These are phyloP conservation scores for Falco berigora DNA, from an alignment of 2,797 vertebrate genomes.

Conservation along the genomic window DNA sequence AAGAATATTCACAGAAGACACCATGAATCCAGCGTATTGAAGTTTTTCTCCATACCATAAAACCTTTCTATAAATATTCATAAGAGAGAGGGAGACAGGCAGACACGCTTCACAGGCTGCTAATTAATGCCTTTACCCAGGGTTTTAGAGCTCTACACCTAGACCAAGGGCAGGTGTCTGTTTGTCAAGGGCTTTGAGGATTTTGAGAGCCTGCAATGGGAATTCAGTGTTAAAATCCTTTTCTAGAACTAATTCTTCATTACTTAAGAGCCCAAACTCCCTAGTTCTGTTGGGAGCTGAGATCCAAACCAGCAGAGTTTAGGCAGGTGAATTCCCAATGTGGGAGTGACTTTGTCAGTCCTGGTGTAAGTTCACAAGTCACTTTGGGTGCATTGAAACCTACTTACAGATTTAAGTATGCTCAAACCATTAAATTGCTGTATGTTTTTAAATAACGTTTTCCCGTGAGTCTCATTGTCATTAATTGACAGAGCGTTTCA, in stretches of 20 bases:
- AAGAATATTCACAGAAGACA: neutral
- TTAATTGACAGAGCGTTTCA: neutral
- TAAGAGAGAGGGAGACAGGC: neutral
- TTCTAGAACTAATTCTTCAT: neutral
- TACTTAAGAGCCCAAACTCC: neutral
- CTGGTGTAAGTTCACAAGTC: neutral
- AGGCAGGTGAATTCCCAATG: neutral
- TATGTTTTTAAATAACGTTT: neutral
- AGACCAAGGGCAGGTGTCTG: neutral
- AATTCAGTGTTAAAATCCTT: neutral
- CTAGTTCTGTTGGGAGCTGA: neutral
- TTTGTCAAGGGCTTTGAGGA: neutral
- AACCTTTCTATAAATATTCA: slow-evolving; percentile 32
- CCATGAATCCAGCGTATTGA: slow-evolving; percentile 4
- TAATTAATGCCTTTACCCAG: slow-evolving; percentile 7
- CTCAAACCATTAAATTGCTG: neutral
- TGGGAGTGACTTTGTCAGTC: neutral
- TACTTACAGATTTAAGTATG: neutral
- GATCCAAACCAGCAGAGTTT: neutral
- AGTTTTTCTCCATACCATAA: neutral
- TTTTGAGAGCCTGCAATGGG: neutral
- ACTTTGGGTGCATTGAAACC: neutral
- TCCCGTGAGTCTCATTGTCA: neutral
- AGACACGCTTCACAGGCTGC: neutral
- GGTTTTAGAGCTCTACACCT: neutral